These are phyloP conservation scores for Lacerta agilis DNA, from an alignment of 2,797 vertebrate genomes.

Conservation along the genomic window DNA sequence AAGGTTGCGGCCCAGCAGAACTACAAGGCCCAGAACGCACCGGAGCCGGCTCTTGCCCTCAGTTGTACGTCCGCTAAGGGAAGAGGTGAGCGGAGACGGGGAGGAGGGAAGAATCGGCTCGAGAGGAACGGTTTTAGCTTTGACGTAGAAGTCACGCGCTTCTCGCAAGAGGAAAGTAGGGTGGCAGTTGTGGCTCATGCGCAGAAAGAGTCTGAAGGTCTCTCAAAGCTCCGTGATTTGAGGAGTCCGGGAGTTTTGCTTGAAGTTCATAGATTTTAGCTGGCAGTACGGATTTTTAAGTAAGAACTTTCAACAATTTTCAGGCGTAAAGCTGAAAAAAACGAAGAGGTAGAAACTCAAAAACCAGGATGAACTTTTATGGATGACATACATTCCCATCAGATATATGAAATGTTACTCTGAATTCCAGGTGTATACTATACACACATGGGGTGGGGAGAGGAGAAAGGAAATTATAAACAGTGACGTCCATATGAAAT, in stretches of 20 bases:
- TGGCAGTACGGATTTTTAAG: neutral
- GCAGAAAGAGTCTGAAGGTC: neutral
- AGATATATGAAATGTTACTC: no score
- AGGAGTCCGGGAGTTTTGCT: neutral
- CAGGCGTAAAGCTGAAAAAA: no score
- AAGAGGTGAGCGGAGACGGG: neutral
- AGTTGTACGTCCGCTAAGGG: neutral
- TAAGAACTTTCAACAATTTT: no score
- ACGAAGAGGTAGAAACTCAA: no score
- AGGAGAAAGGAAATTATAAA: no score
- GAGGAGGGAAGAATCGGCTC: no score
- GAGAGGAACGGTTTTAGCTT: neutral
- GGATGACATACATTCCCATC: no score
- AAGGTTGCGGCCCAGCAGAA: neutral
- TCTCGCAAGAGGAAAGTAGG: neutral
- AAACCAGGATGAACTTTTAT: no score
- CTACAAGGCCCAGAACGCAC: constrained; percentile 13
- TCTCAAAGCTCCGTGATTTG: no score
- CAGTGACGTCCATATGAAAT: no score
- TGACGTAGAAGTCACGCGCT: neutral
- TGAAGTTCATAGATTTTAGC: neutral
- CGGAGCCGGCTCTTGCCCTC: fast-evolving
- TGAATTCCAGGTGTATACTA: no score
- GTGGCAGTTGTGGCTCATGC: neutral
- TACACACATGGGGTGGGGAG: no score